Evolutionary conservation across 1,140 invertebrate genomes (phyloP).

Genomic region (Bombus superbus): DNA sequence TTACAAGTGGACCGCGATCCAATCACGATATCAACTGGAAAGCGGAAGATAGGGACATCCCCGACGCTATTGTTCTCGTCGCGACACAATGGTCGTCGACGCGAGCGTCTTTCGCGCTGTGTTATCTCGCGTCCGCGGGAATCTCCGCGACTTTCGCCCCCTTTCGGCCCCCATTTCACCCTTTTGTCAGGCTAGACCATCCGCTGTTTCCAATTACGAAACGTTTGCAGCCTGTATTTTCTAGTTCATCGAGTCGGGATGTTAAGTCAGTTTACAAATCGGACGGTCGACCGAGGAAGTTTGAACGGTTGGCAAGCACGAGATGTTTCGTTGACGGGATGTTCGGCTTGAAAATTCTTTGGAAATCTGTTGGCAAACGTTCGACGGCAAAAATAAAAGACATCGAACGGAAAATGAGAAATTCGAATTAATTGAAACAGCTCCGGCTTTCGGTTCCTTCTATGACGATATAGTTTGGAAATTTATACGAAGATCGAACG

Average conservation of each 20-base stretch:
- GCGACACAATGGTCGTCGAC: constrained; percentile 32
- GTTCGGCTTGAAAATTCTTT: neutral
- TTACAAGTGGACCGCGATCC: constrained; percentile 62
- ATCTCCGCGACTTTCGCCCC: constrained; percentile 24
- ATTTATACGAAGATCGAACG: no score
- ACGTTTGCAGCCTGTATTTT: neutral
- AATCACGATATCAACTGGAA: constrained; percentile 63
- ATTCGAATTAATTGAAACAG: neutral
- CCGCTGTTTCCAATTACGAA: neutral
- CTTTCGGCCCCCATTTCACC: neutral
- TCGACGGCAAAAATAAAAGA: neutral
- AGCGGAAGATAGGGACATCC: constrained; percentile 58
- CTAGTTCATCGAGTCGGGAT: neutral
- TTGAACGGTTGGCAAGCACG: neutral
- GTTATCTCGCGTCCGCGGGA: constrained; percentile 49
- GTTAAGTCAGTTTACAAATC: neutral
- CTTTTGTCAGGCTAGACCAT: neutral
- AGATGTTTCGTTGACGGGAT: no score
- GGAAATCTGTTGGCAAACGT: neutral
- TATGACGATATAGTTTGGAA: no score
- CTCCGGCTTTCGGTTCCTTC: no score
- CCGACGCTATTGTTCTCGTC: constrained; percentile 58
- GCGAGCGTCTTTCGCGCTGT: constrained; percentile 42
- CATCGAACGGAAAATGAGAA: neutral
- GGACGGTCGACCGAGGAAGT: neutral